Evolutionary conservation across 30 jellyfish, hydroid and myxozoan species (phyloP).

Genomic region (Aurelia aurita complex sp. Pacific): DNA sequence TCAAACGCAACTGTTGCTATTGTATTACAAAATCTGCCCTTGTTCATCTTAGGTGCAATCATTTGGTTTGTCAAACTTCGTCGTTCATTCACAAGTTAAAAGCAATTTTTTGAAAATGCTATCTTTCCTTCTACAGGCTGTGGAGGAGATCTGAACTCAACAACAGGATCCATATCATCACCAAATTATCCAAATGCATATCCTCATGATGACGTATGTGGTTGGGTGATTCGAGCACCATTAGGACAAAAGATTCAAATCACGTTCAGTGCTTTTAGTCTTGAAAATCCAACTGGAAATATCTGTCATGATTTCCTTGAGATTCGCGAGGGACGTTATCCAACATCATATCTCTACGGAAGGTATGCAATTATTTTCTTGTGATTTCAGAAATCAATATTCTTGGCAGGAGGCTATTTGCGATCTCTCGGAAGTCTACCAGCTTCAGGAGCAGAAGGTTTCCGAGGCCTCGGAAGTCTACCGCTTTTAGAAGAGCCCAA

Average conservation of each 20-base stretch:
- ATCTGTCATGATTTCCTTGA: slow-evolving; percentile 59
- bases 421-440: too few species aligned
- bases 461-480: too few species aligned
- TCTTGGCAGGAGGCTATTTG: too few species aligned
- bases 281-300: slow-evolving; percentile 55
- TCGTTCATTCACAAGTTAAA: too few species aligned
- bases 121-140: slow-evolving; percentile 53
- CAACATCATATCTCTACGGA: slow-evolving; percentile 51
- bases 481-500: too few species aligned
- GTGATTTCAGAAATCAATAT: too few species aligned
- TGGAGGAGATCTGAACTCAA: slow-evolving; percentile 74
- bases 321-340: slow-evolving; percentile 70
- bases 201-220: slow-evolving; percentile 70
- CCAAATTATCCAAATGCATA: slow-evolving; percentile 60
- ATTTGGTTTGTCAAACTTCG: too few species aligned
- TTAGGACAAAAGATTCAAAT: slow-evolving; percentile 58
- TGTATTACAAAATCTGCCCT: too few species aligned
- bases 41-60: too few species aligned
- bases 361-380: slow-evolving; percentile 15
- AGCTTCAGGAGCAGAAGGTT: too few species aligned
- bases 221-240: slow-evolving; percentile 85
- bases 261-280: slow-evolving; percentile 57
- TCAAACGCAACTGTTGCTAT: too few species aligned
- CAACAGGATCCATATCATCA: slow-evolving; percentile 55
- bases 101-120: too few species aligned